Evolutionary conservation across 2,888 invertebrate genomes (phyloP).

Genomic region (Tupiocoris notatus): DNA sequence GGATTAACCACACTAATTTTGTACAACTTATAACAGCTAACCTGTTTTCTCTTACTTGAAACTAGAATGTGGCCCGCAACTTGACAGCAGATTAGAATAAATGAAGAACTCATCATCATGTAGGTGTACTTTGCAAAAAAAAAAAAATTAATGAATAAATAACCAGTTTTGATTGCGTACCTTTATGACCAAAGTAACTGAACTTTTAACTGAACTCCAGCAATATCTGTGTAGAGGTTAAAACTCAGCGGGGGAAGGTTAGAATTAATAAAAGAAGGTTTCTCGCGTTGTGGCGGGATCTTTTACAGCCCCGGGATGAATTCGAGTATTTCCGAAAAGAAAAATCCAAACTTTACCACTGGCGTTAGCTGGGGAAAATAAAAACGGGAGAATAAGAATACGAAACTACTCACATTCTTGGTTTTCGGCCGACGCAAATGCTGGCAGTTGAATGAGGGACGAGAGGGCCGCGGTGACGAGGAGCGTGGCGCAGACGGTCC

Average conservation of each 20-base stretch:
- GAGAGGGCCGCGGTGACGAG: background rate
- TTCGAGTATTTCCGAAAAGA: background rate
- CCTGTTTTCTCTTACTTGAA: no score
- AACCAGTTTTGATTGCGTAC: no score
- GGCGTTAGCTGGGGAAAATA: background rate
- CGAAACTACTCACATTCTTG: constrained; percentile 31
- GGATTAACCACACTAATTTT: no score
- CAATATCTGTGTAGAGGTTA: background rate
- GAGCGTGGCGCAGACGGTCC: constrained; percentile 11
- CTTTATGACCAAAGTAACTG: no score
- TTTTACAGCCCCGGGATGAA: no score
- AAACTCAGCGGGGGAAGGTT: constrained; percentile 10
- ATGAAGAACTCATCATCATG: no score
- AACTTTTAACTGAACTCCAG: no score
- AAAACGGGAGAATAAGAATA: background rate
- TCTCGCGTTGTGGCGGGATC: background rate
- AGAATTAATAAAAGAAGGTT: background rate
- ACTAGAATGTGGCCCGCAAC: no score
- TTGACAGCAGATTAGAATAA: no score
- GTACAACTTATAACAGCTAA: no score
- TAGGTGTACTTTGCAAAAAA: no score
- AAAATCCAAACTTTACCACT: background rate
- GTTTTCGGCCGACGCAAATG: constrained; percentile 14
- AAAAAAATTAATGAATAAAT: no score
- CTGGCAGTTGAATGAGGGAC: background rate